Percentiles rank a stretch among this genome's conserved stretches.
These are phyloP conservation scores for Caracal caracal DNA, from an alignment of 2,113 vertebrate species.

Conservation along the genomic window DNA sequence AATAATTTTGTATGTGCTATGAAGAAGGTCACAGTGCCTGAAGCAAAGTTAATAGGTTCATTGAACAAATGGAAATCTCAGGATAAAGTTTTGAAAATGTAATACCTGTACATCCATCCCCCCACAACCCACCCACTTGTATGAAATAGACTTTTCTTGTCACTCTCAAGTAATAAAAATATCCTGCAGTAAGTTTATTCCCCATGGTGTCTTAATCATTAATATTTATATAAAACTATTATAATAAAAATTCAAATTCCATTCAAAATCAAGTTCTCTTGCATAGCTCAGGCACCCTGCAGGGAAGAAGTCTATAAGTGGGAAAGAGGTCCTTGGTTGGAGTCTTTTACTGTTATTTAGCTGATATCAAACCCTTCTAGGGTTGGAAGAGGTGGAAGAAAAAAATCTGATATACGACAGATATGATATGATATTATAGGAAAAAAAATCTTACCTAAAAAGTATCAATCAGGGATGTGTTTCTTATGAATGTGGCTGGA, in stretches of 20 bases:
- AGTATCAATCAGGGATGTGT: neutral
- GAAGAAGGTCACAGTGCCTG: neutral
- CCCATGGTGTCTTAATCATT: neutral
- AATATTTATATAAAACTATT: conserved; percentile 11
- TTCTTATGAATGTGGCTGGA: neutral
- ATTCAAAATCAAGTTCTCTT: neutral
- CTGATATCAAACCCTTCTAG: neutral
- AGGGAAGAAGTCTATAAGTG: neutral
- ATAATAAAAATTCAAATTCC: neutral
- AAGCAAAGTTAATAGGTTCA: neutral
- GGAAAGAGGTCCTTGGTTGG: neutral
- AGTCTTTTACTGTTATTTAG: neutral
- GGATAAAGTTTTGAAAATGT: neutral
- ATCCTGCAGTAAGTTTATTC: neutral
- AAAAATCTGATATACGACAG: neutral
- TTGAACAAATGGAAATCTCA: neutral
- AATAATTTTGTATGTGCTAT: neutral
- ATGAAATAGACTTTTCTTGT: neutral
- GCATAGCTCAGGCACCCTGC: neutral
- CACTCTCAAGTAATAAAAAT: neutral
- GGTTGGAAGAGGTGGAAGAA: neutral
- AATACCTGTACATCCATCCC: neutral
- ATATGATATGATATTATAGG: neutral
- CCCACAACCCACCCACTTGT: neutral
- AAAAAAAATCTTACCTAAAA: neutral